Percentiles rank a stretch among this genome's conserved stretches.
Evolutionary conservation across 2,113 vertebrate species (phyloP).

Genomic region (Coracopsis vasa): DNA sequence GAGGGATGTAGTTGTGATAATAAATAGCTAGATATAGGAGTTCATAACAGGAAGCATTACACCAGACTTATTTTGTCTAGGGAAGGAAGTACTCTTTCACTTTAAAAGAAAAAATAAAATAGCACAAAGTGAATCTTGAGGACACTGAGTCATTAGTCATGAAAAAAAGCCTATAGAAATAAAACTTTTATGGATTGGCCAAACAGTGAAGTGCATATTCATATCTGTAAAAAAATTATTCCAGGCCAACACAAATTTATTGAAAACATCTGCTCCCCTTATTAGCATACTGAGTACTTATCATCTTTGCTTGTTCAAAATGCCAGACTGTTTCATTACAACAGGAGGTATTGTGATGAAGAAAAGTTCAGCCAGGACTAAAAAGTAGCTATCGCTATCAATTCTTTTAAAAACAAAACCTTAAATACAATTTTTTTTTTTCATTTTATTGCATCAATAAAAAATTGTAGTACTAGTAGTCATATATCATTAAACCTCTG

Average conservation of each 20-base stretch:
- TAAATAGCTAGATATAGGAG: not conserved
- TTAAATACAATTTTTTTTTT: not conserved
- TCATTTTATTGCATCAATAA: not conserved
- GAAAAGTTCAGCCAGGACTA: not conserved
- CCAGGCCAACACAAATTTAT: not conserved
- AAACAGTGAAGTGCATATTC: not conserved
- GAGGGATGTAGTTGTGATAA: not conserved
- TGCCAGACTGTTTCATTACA: not conserved
- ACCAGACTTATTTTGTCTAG: not conserved
- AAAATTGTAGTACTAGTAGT: not conserved
- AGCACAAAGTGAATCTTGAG: not conserved
- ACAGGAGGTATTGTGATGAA: not conserved
- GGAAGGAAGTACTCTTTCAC: not conserved
- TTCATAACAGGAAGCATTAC: not conserved
- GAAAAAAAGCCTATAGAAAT: not conserved
- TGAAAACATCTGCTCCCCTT: not conserved
- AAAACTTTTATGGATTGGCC: not conserved
- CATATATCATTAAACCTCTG: not conserved
- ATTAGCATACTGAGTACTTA: not conserved
- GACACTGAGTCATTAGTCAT: not conserved
- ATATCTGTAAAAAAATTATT: not conserved
- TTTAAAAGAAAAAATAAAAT: not conserved
- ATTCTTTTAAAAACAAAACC: not conserved
- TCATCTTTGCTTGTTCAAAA: not conserved
- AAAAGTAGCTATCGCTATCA: not conserved